These are phyloP conservation scores for Chamaea fasciata DNA, from an alignment of 2,113 vertebrate species.

Conservation along the genomic window DNA sequence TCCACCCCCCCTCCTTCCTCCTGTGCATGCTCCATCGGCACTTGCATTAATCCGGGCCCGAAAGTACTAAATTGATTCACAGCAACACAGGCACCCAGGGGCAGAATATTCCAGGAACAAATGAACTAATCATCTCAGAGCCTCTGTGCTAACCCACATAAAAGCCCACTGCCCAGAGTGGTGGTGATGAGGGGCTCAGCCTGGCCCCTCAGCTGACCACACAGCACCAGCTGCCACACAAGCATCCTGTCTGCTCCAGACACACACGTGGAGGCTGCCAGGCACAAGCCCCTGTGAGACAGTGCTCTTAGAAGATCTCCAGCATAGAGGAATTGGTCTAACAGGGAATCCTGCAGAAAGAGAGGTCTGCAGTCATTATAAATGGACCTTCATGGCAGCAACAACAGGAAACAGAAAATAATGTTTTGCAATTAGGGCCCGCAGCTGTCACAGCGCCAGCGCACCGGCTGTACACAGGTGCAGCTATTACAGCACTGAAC, in stretches of 20 bases:
- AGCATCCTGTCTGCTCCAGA: fast-evolving
- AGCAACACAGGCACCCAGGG: conserved; percentile 4
- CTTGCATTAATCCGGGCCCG: conserved; percentile 1
- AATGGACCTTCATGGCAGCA: conserved; percentile 5
- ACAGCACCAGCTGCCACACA: not conserved
- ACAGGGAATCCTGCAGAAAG: not conserved
- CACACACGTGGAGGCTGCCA: fast-evolving
- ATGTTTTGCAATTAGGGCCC: conserved; percentile 77
- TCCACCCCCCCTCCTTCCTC: not conserved
- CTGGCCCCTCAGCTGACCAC: not conserved
- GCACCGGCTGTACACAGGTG: conserved; percentile 76
- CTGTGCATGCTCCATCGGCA: not conserved
- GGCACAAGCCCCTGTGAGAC: fast-evolving
- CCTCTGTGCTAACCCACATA: not conserved
- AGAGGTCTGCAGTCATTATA: conserved; percentile 23
- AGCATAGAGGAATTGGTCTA: not conserved
- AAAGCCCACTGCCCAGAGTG: not conserved
- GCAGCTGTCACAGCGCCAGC: conserved; percentile 70
- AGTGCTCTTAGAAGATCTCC: not conserved
- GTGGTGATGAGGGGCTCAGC: not conserved
- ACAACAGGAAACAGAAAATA: conserved; percentile 77
- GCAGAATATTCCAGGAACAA: conserved; percentile 49
- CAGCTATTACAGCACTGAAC: conserved; percentile 82
- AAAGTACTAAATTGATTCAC: conserved; percentile 43
- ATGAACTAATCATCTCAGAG: conserved; percentile 37